These are phyloP conservation scores for Leucophenga maculata DNA, from an alignment of 2,888 invertebrate species.

Conservation along the genomic window DNA sequence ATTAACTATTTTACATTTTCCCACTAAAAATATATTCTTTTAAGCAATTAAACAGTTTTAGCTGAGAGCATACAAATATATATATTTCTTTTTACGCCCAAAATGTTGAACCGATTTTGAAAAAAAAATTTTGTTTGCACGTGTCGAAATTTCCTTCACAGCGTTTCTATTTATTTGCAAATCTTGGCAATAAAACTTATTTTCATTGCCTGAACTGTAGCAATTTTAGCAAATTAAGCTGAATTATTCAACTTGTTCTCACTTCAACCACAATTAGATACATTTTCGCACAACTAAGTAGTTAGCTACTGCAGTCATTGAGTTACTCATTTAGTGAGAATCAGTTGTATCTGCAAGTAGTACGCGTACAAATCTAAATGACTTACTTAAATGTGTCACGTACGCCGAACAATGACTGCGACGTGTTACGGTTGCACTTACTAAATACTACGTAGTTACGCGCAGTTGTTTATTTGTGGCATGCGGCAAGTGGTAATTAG, in stretches of 20 bases:
- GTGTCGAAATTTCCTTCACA: no score
- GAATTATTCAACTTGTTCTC: not conserved
- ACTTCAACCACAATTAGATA: constrained; percentile 42
- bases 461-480: not conserved
- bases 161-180: no score
- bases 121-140: no score
- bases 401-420: constrained; percentile 46
- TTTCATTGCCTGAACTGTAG: no score
- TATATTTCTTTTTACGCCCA: no score
- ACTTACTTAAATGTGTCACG: constrained; percentile 52
- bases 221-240: no score
- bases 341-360: not conserved
- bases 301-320: constrained; percentile 24
- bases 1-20: no score
- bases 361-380: constrained; percentile 29
- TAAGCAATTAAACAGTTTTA: no score
- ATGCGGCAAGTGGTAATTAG: not conserved
- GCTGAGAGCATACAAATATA: no score
- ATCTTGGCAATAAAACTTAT: no score
- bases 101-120: no score
- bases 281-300: constrained; percentile 42
- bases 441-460: not conserved
- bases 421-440: constrained; percentile 36
- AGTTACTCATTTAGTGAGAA: constrained; percentile 17
- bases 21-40: no score